phyloP scores from a whole-genome alignment of 2,888 invertebrate genomes.

The Lycaena phlaeas region DNA sequence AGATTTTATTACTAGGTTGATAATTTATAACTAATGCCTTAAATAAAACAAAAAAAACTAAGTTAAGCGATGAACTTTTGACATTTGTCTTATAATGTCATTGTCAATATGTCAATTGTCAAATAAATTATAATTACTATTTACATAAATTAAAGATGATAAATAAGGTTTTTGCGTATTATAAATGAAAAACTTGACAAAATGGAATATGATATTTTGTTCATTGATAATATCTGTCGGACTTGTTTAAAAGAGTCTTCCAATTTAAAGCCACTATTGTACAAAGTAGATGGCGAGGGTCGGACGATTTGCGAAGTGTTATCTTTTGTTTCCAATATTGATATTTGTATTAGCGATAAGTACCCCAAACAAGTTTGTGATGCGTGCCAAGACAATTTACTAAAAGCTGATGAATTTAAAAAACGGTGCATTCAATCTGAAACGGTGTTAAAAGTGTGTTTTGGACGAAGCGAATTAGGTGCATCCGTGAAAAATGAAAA shows the following conservation, averaged over 20 bases:
- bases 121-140: no score
- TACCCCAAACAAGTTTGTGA: slow-evolving; percentile 51
- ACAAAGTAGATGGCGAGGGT: slow-evolving; percentile 31
- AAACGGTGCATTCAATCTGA: slow-evolving; percentile 46
- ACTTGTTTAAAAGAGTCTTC: slow-evolving; percentile 37
- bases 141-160: no score
- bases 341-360: slow-evolving; percentile 33
- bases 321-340: slow-evolving; percentile 37
- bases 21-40: no score
- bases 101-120: no score
- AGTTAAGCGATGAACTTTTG: no score
- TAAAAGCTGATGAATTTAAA: slow-evolving; percentile 44
- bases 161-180: no score
- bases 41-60: no score
- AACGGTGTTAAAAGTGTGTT: slow-evolving; percentile 32
- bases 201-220: slow-evolving; percentile 14
- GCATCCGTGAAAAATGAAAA: slow-evolving; percentile 15
- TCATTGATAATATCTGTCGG: slow-evolving; percentile 37
- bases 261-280: slow-evolving; percentile 36
- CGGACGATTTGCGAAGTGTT: slow-evolving; percentile 37
- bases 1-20: no score
- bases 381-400: slow-evolving; percentile 39
- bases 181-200: no score
- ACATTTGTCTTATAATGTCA: no score
- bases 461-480: slow-evolving; percentile 12